Evolutionary conservation across 2,888 invertebrate genomes (phyloP), one percentile per base, ranked within the genome.

Genomic region (Trypoxylon attenuatum): DNA sequence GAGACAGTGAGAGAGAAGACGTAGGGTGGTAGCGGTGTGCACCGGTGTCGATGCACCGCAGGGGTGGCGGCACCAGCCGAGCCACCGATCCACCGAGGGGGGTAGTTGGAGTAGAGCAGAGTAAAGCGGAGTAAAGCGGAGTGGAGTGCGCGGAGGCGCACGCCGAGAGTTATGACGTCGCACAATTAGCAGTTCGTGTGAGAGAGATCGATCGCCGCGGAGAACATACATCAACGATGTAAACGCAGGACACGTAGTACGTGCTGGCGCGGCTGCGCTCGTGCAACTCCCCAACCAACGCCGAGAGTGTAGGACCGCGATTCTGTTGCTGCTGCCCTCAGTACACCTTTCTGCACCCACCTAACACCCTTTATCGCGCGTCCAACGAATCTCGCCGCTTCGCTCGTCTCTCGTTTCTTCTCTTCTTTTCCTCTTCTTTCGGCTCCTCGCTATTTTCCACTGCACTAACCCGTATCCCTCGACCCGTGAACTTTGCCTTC

Each of bases 181-280:
- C 83, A 84, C 86, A 87, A 87, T 87, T 87, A 87, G 86, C 85
- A 85, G 86, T 82, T 86, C 81, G 85, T 84, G 86, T 84, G 86
- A 84, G 86, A 85, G 85, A 87, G 87, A 87, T 87, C 87, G 86
- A 87, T 87, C 83, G 85, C 79, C 77, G 80, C 74, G 79, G 82
- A 78, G 84, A 82, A 86, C 86, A 87, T 85, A 83, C 83, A 85
- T 86, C 86, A 86, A 80, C 82, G 76, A 73, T 77, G 83, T 83
- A 83, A 84, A 72, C 82, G 81, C 80, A 63, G 78, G 69, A 76
- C 81, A 74, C 77, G 78, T 79, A 78, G 79, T 73, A 75, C 77
- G 49, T 46, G 56, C 67, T 59, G 62, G 61, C 62, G 60, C 65
- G 71, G 60, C 63, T 52, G 70, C 63, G 59, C 66, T 29, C 33